phyloP scores from a whole-genome alignment of 2,888 invertebrate species.

The Caenorhabditis wallacei region DNA sequence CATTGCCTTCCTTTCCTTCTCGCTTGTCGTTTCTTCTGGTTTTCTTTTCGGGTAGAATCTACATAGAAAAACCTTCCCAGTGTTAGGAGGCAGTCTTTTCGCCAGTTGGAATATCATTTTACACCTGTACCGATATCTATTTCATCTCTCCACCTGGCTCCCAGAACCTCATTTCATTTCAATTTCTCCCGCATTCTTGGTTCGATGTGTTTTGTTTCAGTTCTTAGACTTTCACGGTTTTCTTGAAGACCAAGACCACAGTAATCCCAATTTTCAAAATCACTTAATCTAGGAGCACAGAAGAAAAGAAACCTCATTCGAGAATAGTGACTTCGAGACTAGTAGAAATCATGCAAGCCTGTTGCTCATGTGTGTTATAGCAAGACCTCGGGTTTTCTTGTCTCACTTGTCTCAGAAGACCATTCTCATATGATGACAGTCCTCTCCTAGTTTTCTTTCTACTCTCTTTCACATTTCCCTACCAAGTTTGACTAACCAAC shows the following conservation, averaged over 20 bases:
- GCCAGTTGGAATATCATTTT: slow-evolving; percentile 58
- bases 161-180: slow-evolving; percentile 21
- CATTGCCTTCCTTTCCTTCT: slow-evolving; percentile 46
- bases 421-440: too few species aligned
- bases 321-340: too few species aligned
- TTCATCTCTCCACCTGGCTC: slow-evolving; percentile 21
- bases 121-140: slow-evolving; percentile 65
- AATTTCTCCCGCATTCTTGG: slow-evolving; percentile 25
- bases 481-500: slow-evolving; percentile 18
- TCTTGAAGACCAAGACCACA: not conserved
- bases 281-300: too few species aligned
- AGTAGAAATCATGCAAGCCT: too few species aligned
- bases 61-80: slow-evolving; percentile 42
- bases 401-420: too few species aligned
- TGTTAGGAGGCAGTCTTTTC: slow-evolving; percentile 24
- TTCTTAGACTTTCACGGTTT: not conserved
- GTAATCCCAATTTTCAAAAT: too few species aligned
- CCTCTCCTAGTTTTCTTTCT: too few species aligned
- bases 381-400: too few species aligned
- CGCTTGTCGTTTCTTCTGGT: slow-evolving; percentile 36
- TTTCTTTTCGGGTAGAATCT: slow-evolving; percentile 49
- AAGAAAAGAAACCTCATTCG: too few species aligned
- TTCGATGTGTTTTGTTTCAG: not conserved
- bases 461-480: not conserved
- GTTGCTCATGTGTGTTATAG: too few species aligned